Evolutionary conservation across 1,140 invertebrate genomes (phyloP), one percentile per base, ranked within the genome.

Genomic region (Rhysida immarginata): DNA sequence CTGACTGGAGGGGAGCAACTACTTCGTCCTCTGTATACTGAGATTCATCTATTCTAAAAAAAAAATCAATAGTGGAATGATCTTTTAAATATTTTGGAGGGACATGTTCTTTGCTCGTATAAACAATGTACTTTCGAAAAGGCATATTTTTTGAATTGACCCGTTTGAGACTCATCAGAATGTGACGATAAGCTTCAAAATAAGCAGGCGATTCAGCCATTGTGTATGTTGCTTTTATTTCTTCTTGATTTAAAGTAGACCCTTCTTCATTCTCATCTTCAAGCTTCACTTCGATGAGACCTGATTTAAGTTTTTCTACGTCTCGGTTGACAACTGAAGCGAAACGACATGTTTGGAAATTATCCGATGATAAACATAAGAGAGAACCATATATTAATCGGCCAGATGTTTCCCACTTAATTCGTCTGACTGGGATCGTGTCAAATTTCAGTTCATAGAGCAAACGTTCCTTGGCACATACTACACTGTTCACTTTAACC

Each of bases 361-460:
- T 73, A 63, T 84, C 77, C 11, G 59, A 69, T 1, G 81, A 81
- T 25, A 89, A 75, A 57, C 82, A 77, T 0, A 89, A 61, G n/a
- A 89, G 67, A 0, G 82, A 80, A 0, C 85, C 85, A 67, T 70
- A 79, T 64, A 86, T 75, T 24, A 88, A 75, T 48, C 79, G 68
- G 63, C 79, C 78, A 0, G 74, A 72, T 1, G 51, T 54, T 24
- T 64, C 57, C 72, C 71, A 73, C 1, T 68, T 62, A 2, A 71
- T 57, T 26, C 50, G 44, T 16, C 45, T 56, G 27, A 66, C 56
- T 3, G 53, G 41, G 2, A 57, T 52, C 1, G 58, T 52, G 58
- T 67, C 60, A 61, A 73, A 71, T n/a, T 60, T 56, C 24, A 70
- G 56, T n/a, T 35, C 42, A 46, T 61, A 61, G 26, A 58, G 35